phyloP scores from a whole-genome alignment of 30 jellyfish, hydroid and myxozoan species.

The Aurelia sp. region DNA sequence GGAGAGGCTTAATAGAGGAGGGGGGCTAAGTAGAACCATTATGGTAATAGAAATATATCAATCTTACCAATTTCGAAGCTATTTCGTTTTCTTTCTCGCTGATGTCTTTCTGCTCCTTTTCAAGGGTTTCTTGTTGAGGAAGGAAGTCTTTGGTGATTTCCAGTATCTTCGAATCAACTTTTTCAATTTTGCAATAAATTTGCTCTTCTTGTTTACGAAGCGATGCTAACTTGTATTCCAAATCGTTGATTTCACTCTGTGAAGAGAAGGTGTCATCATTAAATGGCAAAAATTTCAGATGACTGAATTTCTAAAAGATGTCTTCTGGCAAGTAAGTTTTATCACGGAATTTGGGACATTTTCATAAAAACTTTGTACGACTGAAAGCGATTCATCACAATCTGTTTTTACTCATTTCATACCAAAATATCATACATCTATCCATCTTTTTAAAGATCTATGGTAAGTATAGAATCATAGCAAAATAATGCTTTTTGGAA shows the following conservation, averaged over 20 bases:
- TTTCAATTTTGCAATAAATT: constrained; percentile 14
- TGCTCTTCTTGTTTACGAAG: constrained; percentile 39
- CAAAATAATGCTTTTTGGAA: too few species aligned
- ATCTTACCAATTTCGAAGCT: constrained; percentile 32
- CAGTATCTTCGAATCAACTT: constrained; percentile 38
- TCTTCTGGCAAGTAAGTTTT: too few species aligned
- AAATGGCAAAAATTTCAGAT: too few species aligned
- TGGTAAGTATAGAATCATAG: too few species aligned
- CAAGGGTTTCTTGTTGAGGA: constrained; percentile 43
- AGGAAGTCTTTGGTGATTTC: constrained; percentile 42
- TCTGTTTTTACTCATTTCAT: too few species aligned
- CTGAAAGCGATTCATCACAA: too few species aligned
- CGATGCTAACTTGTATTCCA: constrained; percentile 32
- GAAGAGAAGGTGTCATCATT: background rate
- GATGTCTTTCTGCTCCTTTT: constrained; percentile 47
- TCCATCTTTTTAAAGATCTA: too few species aligned
- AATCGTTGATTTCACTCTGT: constrained; percentile 50
- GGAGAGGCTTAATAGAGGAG: too few species aligned
- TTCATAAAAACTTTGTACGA: too few species aligned
- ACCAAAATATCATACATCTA: too few species aligned
- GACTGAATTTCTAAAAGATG: too few species aligned
- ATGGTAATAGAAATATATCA: background rate
- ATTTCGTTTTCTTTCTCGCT: constrained; percentile 28
- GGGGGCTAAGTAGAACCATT: background rate
- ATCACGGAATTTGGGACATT: too few species aligned